A percentile compares a stretch with the other conserved stretches of the same genome.
Conservation (phyloP, 2,888 invertebrate genomes). For the Dryobota labecula region DNA sequence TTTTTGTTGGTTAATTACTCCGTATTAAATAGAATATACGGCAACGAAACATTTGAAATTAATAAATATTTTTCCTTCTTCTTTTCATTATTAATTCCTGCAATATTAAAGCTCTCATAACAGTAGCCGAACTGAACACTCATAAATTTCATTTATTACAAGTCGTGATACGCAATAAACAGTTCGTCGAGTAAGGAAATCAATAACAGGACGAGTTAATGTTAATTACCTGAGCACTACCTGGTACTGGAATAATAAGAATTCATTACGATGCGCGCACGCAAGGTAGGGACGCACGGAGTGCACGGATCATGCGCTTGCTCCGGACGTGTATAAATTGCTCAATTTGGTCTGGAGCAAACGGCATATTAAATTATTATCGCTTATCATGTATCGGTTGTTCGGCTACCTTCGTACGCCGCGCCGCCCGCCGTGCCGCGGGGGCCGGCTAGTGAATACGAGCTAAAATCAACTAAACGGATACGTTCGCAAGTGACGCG, state of each 20-base stretch:
- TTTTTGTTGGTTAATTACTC: not conserved
- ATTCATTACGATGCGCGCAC: constrained; percentile 66
- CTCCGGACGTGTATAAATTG: constrained; percentile 83
- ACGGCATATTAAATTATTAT: constrained; percentile 87
- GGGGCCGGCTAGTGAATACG: constrained; percentile 66
- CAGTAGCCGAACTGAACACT: constrained; percentile 40
- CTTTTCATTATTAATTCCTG: not conserved
- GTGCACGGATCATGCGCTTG: constrained; percentile 67
- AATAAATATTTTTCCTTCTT: not conserved
- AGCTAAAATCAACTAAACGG: constrained; percentile 41
- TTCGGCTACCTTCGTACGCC: constrained; percentile 83
- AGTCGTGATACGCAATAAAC: constrained; percentile 54
- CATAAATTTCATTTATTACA: constrained; percentile 44
- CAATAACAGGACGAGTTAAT: constrained; percentile 60
- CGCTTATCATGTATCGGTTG: constrained; percentile 74
- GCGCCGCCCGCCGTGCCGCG: constrained; percentile 74
- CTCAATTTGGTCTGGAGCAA: constrained; percentile 85
- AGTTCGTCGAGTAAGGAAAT: constrained; percentile 54
- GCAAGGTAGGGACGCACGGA: constrained; percentile 45
- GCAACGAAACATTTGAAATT: not conserved
- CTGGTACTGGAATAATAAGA: constrained; percentile 67
- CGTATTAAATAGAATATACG: not conserved
- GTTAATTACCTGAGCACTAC: constrained; percentile 75
- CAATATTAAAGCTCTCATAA: constrained; percentile 9
- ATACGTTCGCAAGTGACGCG: too few species aligned